These are phyloP conservation scores for Acipenser oxyrinchus DNA, from an alignment of 2,797 vertebrate species.

Conservation along the genomic window DNA sequence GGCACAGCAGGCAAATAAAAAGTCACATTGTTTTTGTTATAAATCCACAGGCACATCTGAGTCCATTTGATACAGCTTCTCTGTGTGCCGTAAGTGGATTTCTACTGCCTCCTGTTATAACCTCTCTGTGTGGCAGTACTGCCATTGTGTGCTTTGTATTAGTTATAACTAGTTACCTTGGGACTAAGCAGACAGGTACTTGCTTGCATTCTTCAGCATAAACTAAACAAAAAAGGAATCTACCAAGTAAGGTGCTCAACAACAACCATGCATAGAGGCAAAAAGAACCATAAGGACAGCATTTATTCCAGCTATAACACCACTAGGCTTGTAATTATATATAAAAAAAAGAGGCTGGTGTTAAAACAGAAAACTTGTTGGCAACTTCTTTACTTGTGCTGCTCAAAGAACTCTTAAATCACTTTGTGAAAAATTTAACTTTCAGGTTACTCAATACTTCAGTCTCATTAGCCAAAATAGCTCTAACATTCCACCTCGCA, in stretches of 20 bases:
- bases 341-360: slow-evolving; percentile 4
- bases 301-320: slow-evolving; percentile 6
- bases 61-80: not conserved
- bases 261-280: slow-evolving; percentile 6
- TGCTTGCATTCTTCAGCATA: slow-evolving; percentile 15
- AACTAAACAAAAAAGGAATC: slow-evolving; percentile 7
- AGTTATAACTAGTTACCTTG: slow-evolving; percentile 3
- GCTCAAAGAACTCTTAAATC: slow-evolving; percentile 15
- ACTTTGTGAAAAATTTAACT: slow-evolving; percentile 10
- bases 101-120: not conserved
- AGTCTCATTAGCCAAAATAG: slow-evolving; percentile 11
- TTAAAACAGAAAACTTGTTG: slow-evolving; percentile 3
- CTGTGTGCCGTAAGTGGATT: not conserved
- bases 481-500: slow-evolving; percentile 24
- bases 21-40: not conserved
- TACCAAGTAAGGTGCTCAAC: slow-evolving; percentile 10
- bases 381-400: slow-evolving; percentile 13
- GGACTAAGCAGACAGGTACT: slow-evolving; percentile 10
- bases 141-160: slow-evolving; percentile 1
- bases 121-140: not conserved
- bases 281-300: not conserved
- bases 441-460: not conserved
- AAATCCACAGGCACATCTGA: slow-evolving; percentile 1
- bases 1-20: too few species aligned
- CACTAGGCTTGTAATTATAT: slow-evolving; percentile 7